A percentile compares a stretch with the other conserved stretches of the same genome.
These are phyloP conservation scores for Subanguina moxae DNA, from an alignment of 1,140 invertebrate genomes.

Conservation along the genomic window DNA sequence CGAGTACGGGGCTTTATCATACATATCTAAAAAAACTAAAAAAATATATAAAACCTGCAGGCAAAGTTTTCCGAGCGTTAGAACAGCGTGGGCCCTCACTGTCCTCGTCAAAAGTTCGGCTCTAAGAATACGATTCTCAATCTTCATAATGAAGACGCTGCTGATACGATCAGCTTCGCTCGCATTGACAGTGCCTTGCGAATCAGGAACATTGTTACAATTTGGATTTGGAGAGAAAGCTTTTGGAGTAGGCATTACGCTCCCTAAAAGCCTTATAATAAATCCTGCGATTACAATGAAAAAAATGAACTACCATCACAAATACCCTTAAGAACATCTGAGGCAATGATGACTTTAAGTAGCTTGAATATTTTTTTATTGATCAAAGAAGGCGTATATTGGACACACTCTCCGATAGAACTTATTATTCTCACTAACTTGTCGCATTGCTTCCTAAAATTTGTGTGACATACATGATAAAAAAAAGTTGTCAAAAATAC, in stretches of 20 bases:
- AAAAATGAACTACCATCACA: background rate
- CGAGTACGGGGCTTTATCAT: background rate
- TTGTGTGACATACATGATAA: background rate
- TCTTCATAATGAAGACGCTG: slow-evolving; percentile 4
- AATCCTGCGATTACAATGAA: background rate
- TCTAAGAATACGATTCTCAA: slow-evolving; percentile 24
- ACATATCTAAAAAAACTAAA: background rate
- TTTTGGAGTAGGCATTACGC: background rate
- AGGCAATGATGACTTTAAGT: slow-evolving; percentile 34
- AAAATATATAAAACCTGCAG: slow-evolving; percentile 18
- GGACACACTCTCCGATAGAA: slow-evolving; percentile 38
- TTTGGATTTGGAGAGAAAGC: background rate
- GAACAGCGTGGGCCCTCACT: slow-evolving; percentile 34
- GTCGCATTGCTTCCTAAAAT: slow-evolving; percentile 26
- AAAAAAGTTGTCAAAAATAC: background rate
- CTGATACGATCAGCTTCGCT: slow-evolving; percentile 2
- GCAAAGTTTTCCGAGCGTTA: slow-evolving; percentile 32
- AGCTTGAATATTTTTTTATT: slow-evolving; percentile 37
- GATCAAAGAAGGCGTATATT: slow-evolving; percentile 35
- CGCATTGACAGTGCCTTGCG: background rate
- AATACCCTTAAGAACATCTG: slow-evolving; percentile 29
- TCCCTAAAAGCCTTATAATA: background rate
- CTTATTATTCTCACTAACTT: slow-evolving; percentile 31
- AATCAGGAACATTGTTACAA: background rate
- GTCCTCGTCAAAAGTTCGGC: slow-evolving; percentile 22